Base-by-base conservation (phyloP, 2,113 vertebrate species). In the Boleophthalmus pectinirostris region DNA sequence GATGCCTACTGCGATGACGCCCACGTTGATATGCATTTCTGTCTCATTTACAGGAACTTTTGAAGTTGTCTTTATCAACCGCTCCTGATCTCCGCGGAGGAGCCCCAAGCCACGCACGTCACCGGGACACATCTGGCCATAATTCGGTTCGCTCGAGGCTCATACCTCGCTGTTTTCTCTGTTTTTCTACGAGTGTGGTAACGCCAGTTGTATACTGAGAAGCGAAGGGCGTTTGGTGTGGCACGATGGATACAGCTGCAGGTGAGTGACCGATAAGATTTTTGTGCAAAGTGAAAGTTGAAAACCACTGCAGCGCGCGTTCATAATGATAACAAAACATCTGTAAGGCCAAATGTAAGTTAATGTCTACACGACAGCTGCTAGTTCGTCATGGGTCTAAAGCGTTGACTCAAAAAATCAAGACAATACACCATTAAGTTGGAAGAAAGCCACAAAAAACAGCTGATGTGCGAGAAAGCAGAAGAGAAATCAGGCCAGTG, bases 401-500 rank as follows among this genome's bases (percentile, higher is more conserved):
- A 24, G 54, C 0, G 12, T 53, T 18, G 54, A 20, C 16, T 23
- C 9, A 43, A 20, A 16, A n/a, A 9, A 38, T 5, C 0, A 38
- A 35, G 10, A 35, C 38, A 35, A 63, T 64, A 3, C 33, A 13
- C 20, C 33, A 11, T 21, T 29, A 20, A n/a, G 18, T n/a, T 38
- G 33, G 29, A 64, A 38, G 61, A 38, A 64, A n/a, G 20, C 35
- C 35, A 64, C 16, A 43, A 12, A n/a, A 64, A 33, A 10, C 11
- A n/a, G 16, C 16, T 38, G 33, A 64, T 13, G 18, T 38, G 15
- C 9, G n/a, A 21, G n/a, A 38, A 64, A 64, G 33, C 21, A 68
- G 43, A 82, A 78, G 79, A 79, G 74, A 79, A 83, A 83, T 20
- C n/a, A 33, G 29, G 0, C 13, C 24, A 7, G 43, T 8, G 13